A percentile compares a stretch with the other conserved stretches of the same genome.
Conservation (phyloP, 2,888 invertebrate species). For the Drosophila pseudotalamancana region DNA sequence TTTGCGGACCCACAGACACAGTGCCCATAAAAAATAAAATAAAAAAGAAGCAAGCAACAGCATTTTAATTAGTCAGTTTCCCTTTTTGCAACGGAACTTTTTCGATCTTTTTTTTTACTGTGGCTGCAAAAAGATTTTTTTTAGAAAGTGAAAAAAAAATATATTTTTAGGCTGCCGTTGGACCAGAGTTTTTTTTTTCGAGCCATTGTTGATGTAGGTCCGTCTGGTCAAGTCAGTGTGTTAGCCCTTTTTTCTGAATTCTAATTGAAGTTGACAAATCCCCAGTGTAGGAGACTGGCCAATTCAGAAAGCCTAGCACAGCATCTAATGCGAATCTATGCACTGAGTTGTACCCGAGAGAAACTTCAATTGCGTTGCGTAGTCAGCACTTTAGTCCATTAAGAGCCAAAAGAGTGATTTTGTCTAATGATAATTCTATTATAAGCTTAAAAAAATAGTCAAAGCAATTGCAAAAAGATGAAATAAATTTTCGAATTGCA, state of each 20-base stretch:
- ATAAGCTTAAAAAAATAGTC: neutral
- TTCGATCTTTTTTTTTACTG: slow-evolving; percentile 5
- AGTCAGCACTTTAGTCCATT: neutral
- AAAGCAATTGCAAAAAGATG: neutral
- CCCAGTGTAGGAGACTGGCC: neutral
- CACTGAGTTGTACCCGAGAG: neutral
- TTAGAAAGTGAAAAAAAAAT: neutral
- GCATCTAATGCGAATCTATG: slow-evolving; percentile 31
- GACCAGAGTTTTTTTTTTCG: slow-evolving; percentile 7
- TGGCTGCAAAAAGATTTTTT: slow-evolving; percentile 6
- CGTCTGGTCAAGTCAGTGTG: slow-evolving; percentile 24
- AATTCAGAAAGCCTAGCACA: neutral
- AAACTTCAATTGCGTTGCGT: neutral
- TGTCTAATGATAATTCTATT: neutral
- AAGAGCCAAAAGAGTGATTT: neutral
- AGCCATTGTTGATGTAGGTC: slow-evolving; percentile 38
- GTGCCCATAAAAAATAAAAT: slow-evolving; percentile 9
- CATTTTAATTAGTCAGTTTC: slow-evolving; percentile 65
- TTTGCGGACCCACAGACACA: slow-evolving; percentile 11
- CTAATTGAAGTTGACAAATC: slow-evolving; percentile 33
- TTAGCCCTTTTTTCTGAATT: slow-evolving; percentile 4
- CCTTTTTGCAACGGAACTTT: slow-evolving; percentile 1
- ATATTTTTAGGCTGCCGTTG: slow-evolving; percentile 20
- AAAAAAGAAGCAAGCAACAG: slow-evolving; percentile 28
- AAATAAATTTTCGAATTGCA: neutral